Evolutionary conservation across 2,888 invertebrate genomes (phyloP).

Genomic region (Apotomis betuletana): DNA sequence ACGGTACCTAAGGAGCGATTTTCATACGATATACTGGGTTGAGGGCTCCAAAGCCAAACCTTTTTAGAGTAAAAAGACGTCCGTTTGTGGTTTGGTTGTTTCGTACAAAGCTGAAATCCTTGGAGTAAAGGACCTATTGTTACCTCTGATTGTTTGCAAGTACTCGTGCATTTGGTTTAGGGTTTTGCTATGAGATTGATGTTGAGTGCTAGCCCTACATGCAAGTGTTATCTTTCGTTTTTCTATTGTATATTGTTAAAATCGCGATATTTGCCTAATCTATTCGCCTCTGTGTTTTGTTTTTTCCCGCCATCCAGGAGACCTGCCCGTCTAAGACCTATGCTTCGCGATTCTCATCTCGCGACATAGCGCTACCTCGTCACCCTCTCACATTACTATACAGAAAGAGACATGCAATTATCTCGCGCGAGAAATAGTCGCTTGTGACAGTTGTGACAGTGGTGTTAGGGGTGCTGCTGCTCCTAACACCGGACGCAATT

Average conservation of each 20-base stretch:
- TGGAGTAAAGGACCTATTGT: background rate
- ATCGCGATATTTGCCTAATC: no score
- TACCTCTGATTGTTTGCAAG: conserved; percentile 3
- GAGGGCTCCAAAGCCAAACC: conserved; percentile 2
- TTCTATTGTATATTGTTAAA: background rate
- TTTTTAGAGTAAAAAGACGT: conserved; percentile 1
- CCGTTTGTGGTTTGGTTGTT: background rate
- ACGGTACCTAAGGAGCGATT: conserved; percentile 5
- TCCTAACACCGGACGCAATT: no score
- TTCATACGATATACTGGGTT: conserved; percentile 4
- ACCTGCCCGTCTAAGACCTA: no score
- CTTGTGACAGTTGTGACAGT: no score
- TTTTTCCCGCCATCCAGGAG: no score
- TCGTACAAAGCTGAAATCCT: background rate
- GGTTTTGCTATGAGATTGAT: background rate
- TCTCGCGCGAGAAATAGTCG: no score
- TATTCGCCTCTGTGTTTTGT: no score
- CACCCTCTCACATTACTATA: no score
- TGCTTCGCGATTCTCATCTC: no score
- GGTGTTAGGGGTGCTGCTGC: no score
- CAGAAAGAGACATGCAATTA: no score
- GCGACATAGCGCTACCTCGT: no score
- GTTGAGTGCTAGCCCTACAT: background rate
- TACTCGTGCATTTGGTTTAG: background rate
- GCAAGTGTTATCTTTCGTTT: background rate